Percentiles rank a stretch among this genome's conserved stretches.
phyloP scores from a whole-genome alignment of 2,888 invertebrate genomes.

The Disparrhopalites patrizii region DNA sequence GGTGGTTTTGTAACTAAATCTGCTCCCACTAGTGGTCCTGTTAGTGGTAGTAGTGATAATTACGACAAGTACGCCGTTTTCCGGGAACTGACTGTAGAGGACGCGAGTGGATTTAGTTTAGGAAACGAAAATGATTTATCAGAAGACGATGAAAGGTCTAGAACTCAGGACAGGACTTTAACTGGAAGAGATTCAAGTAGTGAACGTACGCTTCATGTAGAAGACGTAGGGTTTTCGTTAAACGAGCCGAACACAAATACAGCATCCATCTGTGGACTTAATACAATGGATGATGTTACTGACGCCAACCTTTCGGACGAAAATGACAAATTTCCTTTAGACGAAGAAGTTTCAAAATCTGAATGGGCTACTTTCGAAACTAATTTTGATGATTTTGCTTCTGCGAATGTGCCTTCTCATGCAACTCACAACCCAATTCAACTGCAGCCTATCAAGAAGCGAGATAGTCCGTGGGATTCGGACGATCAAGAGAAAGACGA shows the following conservation, averaged over 20 bases:
- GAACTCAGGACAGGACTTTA: slow-evolving; percentile 36
- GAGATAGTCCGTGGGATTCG: slow-evolving; percentile 43
- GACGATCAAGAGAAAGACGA: slow-evolving; percentile 26
- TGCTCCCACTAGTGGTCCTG: neutral
- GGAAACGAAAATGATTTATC: slow-evolving; percentile 14
- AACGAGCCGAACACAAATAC: neutral
- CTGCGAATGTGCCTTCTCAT: too few species aligned
- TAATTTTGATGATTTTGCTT: slow-evolving; percentile 44
- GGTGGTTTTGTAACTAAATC: slow-evolving; percentile 47
- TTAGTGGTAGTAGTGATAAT: neutral
- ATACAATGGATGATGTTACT: slow-evolving; percentile 48
- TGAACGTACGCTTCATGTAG: slow-evolving; percentile 47
- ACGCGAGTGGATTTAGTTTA: slow-evolving; percentile 51
- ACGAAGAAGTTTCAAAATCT: slow-evolving; percentile 39
- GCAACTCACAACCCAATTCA: slow-evolving; percentile 17
- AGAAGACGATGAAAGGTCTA: slow-evolving; percentile 39
- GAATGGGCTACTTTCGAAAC: slow-evolving; percentile 49
- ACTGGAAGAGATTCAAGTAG: slow-evolving; percentile 43
- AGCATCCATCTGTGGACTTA: slow-evolving; percentile 13
- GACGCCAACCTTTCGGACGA: slow-evolving; percentile 47
- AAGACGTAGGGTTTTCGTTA: slow-evolving; percentile 15
- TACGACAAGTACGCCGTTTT: slow-evolving; percentile 83
- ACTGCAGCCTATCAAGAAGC: slow-evolving; percentile 30
- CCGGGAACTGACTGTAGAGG: slow-evolving; percentile 73
- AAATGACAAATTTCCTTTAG: slow-evolving; percentile 39